phyloP scores from a whole-genome alignment of 2,113 vertebrate species.

The Ivindomyrus marchei region DNA sequence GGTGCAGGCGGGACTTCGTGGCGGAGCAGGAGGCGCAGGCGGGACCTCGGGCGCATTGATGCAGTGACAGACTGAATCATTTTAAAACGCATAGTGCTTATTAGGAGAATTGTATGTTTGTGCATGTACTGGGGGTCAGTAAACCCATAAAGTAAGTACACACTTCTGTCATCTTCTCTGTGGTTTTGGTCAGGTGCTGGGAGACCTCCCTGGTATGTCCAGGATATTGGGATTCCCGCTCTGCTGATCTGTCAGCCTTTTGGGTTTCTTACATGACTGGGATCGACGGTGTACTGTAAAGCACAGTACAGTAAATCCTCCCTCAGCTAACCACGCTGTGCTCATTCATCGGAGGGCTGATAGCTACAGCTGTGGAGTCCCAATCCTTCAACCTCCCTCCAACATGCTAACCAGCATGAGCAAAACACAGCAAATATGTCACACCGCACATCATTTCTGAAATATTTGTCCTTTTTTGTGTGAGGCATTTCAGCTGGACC shows the following conservation, averaged over 20 bases:
- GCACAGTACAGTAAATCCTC: not conserved
- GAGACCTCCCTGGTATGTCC: not conserved
- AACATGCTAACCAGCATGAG: not conserved
- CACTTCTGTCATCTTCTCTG: not conserved
- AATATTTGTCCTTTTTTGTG: not conserved
- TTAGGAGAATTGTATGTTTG: not conserved
- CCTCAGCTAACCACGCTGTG: not conserved
- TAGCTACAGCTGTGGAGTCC: not conserved
- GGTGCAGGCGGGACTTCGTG: no score
- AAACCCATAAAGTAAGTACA: not conserved
- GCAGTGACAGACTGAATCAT: not conserved
- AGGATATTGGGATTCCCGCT: not conserved
- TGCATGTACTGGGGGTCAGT: not conserved
- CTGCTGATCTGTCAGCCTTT: not conserved
- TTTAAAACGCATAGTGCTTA: not conserved
- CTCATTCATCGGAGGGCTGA: not conserved
- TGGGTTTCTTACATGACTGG: not conserved
- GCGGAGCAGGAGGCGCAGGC: no score
- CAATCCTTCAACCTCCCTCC: not conserved
- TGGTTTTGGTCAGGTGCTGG: not conserved
- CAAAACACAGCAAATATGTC: not conserved
- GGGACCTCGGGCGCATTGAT: no score
- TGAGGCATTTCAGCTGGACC: not conserved
- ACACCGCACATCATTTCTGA: not conserved
- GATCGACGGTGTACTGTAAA: not conserved